Evolutionary conservation across 2,888 invertebrate genomes (phyloP), one percentile per base, ranked within the genome.

Genomic region (Lepidonotus clava): DNA sequence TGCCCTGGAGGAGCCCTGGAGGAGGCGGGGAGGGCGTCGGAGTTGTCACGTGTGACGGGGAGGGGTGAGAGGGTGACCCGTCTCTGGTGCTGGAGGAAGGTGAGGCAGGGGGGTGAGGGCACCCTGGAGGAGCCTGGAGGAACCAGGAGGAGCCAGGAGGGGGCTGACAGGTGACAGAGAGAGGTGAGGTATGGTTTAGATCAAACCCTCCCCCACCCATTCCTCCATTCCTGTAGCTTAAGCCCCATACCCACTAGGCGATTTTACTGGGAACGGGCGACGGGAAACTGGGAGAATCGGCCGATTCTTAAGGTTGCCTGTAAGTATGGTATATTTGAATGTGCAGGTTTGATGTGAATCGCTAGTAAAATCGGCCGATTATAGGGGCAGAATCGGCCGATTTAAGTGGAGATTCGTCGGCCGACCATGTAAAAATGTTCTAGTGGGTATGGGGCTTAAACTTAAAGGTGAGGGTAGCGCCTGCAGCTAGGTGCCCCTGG

Each of bases 61-160:
- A 28, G 80, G 34, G 80, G 80, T 80, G 80, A 80, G 41, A 80
- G 80, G 80, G 80, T 80, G 80, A 80, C 80, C 51, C 77, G n/a
- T n/a, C n/a, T n/a, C n/a, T n/a, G 11, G 28, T 14, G 80, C 28
- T 41, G 80, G 41, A 46, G 46, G 41, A 80, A 46, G 80, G 80
- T 80, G 80, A 80, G 46, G 32, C 77, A 14, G 40, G 6, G 28
- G 80, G 28, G 46, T 46, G 46, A 46, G 46, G 18, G 46, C 46
- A 46, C 18, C 8, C 8, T 46, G 18, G 8, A 46, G 46, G 46
- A 46, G 46, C 8, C 34, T 28, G 67, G 28, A 34, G 67, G 67
- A 5, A 34, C 5, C 32, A 21, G 4, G 71, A n/a, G 71, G 36
- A 5, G 18, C 5, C 18, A 18, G 71, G 38, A 36, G 80, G 80